Conservation (phyloP, 1,140 invertebrate genomes). For the Acromyrmex charruanus region DNA sequence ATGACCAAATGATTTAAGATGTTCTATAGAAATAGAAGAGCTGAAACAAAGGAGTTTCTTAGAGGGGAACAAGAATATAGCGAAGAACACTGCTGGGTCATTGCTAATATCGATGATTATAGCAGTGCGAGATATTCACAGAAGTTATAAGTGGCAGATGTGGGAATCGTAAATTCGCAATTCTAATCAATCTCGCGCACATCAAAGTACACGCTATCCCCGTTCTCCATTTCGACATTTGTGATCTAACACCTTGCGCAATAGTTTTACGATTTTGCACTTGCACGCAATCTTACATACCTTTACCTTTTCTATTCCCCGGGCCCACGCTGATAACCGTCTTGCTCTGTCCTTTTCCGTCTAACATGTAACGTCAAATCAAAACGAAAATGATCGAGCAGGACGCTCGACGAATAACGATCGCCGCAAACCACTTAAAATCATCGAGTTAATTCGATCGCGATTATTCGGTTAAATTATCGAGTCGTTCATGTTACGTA, state of each 20-base stretch:
- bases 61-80: neutral
- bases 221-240: neutral
- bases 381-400: constrained; percentile 25
- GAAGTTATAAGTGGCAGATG: constrained; percentile 35
- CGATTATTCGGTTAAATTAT: constrained; percentile 41
- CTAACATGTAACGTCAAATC: constrained; percentile 39
- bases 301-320: constrained; percentile 6
- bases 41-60: neutral
- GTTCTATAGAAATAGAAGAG: neutral
- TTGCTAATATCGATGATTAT: constrained; percentile 50
- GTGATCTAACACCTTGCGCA: constrained; percentile 23
- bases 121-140: constrained; percentile 34
- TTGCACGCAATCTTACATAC: neutral
- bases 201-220: constrained; percentile 16
- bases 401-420: constrained; percentile 30
- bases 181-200: constrained; percentile 29
- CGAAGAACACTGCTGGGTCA: neutral
- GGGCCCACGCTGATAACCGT: neutral
- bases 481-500: neutral
- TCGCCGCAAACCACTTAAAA: constrained; percentile 43
- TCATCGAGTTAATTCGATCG: constrained; percentile 41
- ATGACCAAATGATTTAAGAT: neutral
- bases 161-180: constrained; percentile 37
- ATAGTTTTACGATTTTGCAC: constrained; percentile 42
- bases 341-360: neutral